Percentiles rank a stretch among this genome's conserved stretches.
Evolutionary conservation across 2,113 vertebrate species (phyloP).

Genomic region (Lanius ludovicianus): DNA sequence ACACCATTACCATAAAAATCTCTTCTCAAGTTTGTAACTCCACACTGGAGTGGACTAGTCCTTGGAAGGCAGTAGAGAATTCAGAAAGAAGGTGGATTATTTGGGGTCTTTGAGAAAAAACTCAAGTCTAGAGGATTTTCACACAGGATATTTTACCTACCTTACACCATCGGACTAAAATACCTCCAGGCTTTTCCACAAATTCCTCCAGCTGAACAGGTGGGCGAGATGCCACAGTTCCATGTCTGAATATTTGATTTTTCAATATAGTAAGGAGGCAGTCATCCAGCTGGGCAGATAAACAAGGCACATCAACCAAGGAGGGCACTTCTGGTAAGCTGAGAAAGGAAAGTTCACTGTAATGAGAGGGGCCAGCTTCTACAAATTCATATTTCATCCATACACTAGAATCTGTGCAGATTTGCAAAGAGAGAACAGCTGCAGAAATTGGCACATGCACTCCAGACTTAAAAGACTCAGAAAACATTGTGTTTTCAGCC

Average conservation of each 20-base stretch:
- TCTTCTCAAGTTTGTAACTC: not conserved
- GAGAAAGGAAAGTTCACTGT: conserved; percentile 45
- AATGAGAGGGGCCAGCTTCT: not conserved
- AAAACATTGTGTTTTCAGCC: not conserved
- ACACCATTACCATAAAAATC: not conserved
- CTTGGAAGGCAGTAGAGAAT: not conserved
- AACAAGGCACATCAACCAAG: conserved; percentile 91
- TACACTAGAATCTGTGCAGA: not conserved
- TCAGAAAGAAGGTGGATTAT: not conserved
- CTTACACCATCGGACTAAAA: conserved; percentile 97
- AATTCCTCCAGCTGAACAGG: conserved; percentile 95
- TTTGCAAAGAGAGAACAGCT: conserved; percentile 14
- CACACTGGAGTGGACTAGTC: not conserved
- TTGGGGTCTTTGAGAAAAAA: not conserved
- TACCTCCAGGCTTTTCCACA: conserved; percentile 90
- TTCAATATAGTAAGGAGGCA: conserved; percentile 86
- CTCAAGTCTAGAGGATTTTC: not conserved
- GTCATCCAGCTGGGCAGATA: conserved; percentile 94
- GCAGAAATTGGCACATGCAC: conserved; percentile 20
- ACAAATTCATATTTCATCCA: not conserved
- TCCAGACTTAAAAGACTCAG: not conserved
- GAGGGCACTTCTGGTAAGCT: conserved; percentile 97
- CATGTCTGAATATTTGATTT: conserved; percentile 85
- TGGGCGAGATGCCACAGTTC: conserved; percentile 89
- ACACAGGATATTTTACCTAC: conserved; percentile 62